Evolutionary conservation across 2,888 invertebrate species (phyloP), one percentile per base, ranked within the genome.

Genomic region (Conomelus anceps): DNA sequence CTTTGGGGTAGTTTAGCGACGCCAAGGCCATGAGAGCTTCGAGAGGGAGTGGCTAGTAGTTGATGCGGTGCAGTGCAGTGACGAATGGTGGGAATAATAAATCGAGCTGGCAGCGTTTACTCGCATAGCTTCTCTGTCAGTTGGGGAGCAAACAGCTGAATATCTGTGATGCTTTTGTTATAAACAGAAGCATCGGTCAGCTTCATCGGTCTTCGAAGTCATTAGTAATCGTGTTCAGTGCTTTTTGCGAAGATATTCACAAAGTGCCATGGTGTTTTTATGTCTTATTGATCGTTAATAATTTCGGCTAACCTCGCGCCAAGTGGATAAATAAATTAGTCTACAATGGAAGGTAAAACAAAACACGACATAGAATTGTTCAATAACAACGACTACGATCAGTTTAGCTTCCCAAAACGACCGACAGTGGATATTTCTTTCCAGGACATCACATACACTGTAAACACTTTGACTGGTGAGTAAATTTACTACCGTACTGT

Each of bases 351-450:
- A n/a, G 63, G 63, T 3, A 63, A 63, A 63, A n/a, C 63, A 6
- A 63, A 63, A 63, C 63, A 63, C 63, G n/a, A 63, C n/a, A 22
- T 86, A 13, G 86, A 86, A 26, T 20, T 86, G 4, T 86, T 7
- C 24, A 86, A 84, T 86, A 90, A 84, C 24, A 90, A 90, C 63
- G 88, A 90, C 84, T 88, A 89, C 29, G 87, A 90, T 26, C 84
- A 87, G 34, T 87, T 90, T 34, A 86, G 23, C 23, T 95, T 95
- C 89, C 94, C 95, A 3, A 93, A 93, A 90, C 94, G 96, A 91
- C 94, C 95, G 85, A 95, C 95, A 17, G 94, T 97, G 89, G 95
- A 96, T 91, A 93, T 97, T 89, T 94, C 95, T 91, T 97, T 97
- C 92, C 94, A 94, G 89, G 94, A 97, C 92, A 94, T 97, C 34